Evolutionary conservation across 37 sponge, comb jelly and placozoan species (phyloP).

Genomic region (Chondrosia reniformis): DNA sequence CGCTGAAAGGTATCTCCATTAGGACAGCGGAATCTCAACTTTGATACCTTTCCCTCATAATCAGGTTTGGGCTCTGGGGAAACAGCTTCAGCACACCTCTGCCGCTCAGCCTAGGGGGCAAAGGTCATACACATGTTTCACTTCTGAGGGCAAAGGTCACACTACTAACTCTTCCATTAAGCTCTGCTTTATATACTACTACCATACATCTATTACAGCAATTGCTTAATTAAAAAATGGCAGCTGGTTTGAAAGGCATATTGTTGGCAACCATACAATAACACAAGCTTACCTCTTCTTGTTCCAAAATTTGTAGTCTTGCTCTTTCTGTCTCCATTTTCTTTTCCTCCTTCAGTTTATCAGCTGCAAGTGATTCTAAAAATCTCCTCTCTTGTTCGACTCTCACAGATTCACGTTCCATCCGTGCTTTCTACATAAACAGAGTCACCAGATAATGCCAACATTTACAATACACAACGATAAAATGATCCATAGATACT

Average conservation of each 20-base stretch:
- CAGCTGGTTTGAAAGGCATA: no score
- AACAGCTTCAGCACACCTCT: slow-evolving; percentile 29
- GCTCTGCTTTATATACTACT: no score
- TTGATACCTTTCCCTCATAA: slow-evolving; percentile 32
- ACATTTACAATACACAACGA: no score
- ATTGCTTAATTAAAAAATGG: no score
- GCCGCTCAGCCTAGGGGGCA: slow-evolving; percentile 22
- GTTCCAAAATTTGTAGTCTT: slow-evolving; percentile 22
- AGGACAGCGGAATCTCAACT: slow-evolving; percentile 64
- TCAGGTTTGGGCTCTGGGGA: slow-evolving; percentile 55
- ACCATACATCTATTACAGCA: no score
- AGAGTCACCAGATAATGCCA: no score
- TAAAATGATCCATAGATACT: no score
- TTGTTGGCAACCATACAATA: no score
- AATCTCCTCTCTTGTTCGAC: slow-evolving; percentile 74
- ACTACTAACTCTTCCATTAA: no score
- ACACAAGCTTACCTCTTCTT: slow-evolving; percentile 43
- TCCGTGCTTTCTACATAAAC: slow-evolving; percentile 48
- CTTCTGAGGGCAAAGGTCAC: no score
- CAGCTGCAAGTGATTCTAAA: slow-evolving; percentile 61
- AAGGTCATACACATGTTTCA: not conserved
- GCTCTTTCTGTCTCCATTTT: slow-evolving; percentile 14
- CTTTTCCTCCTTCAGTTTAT: slow-evolving; percentile 57
- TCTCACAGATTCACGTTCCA: slow-evolving; percentile 59
- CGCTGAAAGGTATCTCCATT: slow-evolving; percentile 53